These are phyloP conservation scores for Ranitomeya variabilis DNA, from an alignment of 2,113 vertebrate species.

Conservation along the genomic window DNA sequence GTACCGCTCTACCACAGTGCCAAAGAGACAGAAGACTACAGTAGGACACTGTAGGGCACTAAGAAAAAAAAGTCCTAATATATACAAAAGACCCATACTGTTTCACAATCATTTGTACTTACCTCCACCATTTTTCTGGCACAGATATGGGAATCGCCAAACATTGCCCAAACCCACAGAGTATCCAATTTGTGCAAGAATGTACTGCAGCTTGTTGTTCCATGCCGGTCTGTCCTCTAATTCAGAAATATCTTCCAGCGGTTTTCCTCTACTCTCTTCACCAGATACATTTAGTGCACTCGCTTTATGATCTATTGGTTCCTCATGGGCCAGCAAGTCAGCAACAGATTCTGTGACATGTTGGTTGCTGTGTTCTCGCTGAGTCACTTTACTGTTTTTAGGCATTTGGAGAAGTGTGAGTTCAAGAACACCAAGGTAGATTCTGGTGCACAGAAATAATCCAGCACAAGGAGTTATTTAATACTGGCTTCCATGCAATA, in stretches of 20 bases:
- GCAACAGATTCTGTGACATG: conserved; percentile 97
- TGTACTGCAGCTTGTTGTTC: conserved; percentile 98
- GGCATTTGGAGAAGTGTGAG: conserved; percentile 75
- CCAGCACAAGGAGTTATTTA: conserved; percentile 9
- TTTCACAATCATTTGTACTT: conserved; percentile 60
- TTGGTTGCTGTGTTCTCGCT: conserved; percentile 91
- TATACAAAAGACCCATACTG: too few relatives aligned
- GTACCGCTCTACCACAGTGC: too few relatives aligned
- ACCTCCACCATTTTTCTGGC: conserved; percentile 99
- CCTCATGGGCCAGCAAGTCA: conserved; percentile 92
- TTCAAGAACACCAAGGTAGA: neutral
- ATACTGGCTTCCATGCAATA: conserved; percentile 2
- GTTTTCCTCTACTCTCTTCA: conserved; percentile 77
- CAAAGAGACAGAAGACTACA: too few relatives aligned
- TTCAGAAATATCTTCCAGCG: conserved; percentile 79
- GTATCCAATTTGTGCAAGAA: conserved; percentile 96
- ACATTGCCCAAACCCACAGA: conserved; percentile 96
- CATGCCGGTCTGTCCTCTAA: conserved; percentile 90
- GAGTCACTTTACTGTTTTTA: conserved; percentile 96
- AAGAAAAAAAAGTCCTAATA: too few relatives aligned
- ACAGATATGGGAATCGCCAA: conserved; percentile 98
- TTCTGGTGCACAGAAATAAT: neutral
- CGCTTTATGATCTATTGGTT: conserved; percentile 94
- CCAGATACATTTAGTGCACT: conserved; percentile 88
- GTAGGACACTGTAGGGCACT: too few relatives aligned